Conservation (phyloP, 2,888 invertebrate species). For the Tenodera sinensis region DNA sequence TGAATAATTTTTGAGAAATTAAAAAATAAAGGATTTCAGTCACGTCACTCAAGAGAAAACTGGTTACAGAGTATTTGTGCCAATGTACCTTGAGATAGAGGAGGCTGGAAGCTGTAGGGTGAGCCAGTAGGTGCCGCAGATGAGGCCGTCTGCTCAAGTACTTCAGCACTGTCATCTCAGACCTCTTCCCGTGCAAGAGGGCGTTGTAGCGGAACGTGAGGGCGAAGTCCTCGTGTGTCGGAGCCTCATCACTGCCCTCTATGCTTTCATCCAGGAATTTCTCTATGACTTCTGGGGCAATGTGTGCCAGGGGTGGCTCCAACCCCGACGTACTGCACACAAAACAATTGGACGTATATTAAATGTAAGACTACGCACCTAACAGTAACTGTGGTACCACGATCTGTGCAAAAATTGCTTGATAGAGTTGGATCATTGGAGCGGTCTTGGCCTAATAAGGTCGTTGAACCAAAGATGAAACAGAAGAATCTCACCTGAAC, state of each 20-base stretch:
- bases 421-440: no score
- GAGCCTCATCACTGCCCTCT: neutral
- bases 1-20: no score
- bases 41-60: no score
- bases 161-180: neutral
- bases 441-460: no score
- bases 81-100: neutral
- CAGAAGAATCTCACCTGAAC: neutral
- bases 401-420: no score
- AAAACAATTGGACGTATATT: neutral
- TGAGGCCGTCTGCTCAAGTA: neutral
- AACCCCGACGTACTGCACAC: neutral
- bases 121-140: neutral
- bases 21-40: no score
- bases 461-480: no score
- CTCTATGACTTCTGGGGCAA: neutral
- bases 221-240: neutral
- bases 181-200: neutral
- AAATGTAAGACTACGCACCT: no score
- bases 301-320: neutral
- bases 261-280: neutral
- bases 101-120: neutral
- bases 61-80: no score
- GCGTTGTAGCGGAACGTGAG: neutral
- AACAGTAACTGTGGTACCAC: no score